These are phyloP conservation scores for Elymnias hypermnestra DNA, from an alignment of 1,140 invertebrate species.

Conservation along the genomic window DNA sequence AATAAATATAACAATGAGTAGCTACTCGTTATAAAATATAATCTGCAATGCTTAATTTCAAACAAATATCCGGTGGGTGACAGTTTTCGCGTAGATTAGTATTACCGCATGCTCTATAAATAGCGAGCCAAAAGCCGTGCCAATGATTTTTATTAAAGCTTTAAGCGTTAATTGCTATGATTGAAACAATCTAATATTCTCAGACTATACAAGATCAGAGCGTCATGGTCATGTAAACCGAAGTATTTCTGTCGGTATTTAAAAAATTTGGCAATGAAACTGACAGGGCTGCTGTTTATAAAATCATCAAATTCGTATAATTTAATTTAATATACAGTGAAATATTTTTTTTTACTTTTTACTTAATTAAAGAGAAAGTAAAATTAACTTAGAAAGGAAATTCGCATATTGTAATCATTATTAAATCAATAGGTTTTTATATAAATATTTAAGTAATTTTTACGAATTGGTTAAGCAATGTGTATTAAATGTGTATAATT, in stretches of 20 bases:
- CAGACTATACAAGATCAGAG: slow-evolving; percentile 42
- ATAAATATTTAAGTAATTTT: too few species aligned
- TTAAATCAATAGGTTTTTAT: too few species aligned
- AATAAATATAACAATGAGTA: too few species aligned
- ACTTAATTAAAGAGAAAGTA: too few species aligned
- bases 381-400: too few species aligned
- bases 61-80: slow-evolving; percentile 2
- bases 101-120: slow-evolving; percentile 7
- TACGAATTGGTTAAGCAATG: too few species aligned
- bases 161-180: slow-evolving; percentile 17
- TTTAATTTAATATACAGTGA: background rate
- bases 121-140: slow-evolving; percentile 4
- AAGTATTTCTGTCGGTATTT: slow-evolving; percentile 26
- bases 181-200: slow-evolving; percentile 18
- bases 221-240: slow-evolving; percentile 55
- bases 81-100: slow-evolving; percentile 5
- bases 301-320: background rate
- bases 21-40: too few species aligned
- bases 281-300: slow-evolving; percentile 12
- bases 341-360: too few species aligned
- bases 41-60: background rate
- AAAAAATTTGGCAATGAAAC: slow-evolving; percentile 45
- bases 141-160: slow-evolving; percentile 12
- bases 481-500: too few species aligned
- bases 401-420: too few species aligned